Evolutionary conservation across 2,113 vertebrate genomes (phyloP).

Genomic region (Struthidea cinerea): DNA sequence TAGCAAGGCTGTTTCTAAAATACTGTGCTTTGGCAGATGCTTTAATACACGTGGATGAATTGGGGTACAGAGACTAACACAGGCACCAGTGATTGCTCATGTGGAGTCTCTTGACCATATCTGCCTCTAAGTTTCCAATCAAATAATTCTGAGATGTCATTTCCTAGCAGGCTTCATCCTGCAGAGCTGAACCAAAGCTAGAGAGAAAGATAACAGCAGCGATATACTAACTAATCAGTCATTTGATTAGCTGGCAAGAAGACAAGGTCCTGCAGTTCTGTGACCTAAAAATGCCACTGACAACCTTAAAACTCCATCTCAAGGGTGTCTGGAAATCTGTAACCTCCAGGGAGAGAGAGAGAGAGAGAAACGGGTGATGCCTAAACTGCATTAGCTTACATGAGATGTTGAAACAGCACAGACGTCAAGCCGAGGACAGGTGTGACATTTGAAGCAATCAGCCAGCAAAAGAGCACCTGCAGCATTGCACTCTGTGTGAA

Average conservation of each 20-base stretch:
- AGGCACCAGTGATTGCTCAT: not conserved
- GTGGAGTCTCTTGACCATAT: not conserved
- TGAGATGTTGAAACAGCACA: not conserved
- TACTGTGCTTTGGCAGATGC: not conserved
- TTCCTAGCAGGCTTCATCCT: not conserved
- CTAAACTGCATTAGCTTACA: not conserved
- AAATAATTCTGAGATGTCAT: not conserved
- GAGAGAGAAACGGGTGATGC: not conserved
- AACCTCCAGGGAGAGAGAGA: not conserved
- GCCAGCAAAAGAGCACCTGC: conserved; percentile 43
- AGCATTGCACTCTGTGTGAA: conserved; percentile 51
- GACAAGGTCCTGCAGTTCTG: not conserved
- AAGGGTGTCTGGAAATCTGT: not conserved
- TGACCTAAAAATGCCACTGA: conserved; percentile 26
- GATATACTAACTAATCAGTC: conserved; percentile 14
- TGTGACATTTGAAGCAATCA: conserved; percentile 33
- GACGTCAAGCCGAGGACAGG: not conserved
- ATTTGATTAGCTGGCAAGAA: not conserved
- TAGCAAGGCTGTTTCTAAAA: not conserved
- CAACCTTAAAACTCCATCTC: conserved; percentile 25
- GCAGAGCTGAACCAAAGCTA: conserved; percentile 4
- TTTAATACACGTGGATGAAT: not conserved
- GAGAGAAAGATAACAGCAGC: not conserved
- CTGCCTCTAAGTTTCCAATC: not conserved
- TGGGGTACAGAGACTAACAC: not conserved